Conservation (phyloP, 2,888 invertebrate genomes). For the Lymantria dispar region DNA sequence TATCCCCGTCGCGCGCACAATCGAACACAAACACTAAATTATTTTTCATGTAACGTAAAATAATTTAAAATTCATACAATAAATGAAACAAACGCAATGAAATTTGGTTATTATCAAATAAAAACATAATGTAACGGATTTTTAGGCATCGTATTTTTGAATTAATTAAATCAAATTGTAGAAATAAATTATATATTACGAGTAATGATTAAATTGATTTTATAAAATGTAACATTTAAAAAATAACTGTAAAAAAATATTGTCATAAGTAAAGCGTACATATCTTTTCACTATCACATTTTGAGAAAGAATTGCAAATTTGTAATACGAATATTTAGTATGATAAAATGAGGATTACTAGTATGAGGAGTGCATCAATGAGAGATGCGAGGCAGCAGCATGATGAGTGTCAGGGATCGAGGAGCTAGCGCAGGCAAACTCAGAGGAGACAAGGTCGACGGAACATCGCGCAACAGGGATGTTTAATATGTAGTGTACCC, state of each 20-base stretch:
- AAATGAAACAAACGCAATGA: not conserved
- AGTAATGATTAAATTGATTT: too few relatives aligned
- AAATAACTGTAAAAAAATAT: too few relatives aligned
- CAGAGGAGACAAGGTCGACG: conserved; percentile 46
- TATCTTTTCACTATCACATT: not conserved
- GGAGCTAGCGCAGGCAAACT: conserved; percentile 40
- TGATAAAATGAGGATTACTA: conserved; percentile 10
- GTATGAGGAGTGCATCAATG: conserved; percentile 37
- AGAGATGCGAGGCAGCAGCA: conserved; percentile 21
- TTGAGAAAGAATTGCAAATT: not conserved
- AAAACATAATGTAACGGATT: too few relatives aligned
- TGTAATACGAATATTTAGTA: not conserved
- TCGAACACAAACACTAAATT: conserved; percentile 59
- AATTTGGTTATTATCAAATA: not conserved
- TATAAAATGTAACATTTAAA: too few relatives aligned
- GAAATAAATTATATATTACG: too few relatives aligned
- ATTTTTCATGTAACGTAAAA: conserved; percentile 43
- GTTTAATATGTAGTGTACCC: too few relatives aligned
- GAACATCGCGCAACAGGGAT: conserved; percentile 4
- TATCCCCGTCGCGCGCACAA: conserved; percentile 40
- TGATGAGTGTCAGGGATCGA: conserved; percentile 27
- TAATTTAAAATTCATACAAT: conserved; percentile 1
- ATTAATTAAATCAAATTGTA: too few relatives aligned
- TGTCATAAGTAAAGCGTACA: too few relatives aligned
- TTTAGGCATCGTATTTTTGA: too few relatives aligned